Evolutionary conservation across 2,797 vertebrate genomes (phyloP).

Genomic region (Nasua narica): DNA sequence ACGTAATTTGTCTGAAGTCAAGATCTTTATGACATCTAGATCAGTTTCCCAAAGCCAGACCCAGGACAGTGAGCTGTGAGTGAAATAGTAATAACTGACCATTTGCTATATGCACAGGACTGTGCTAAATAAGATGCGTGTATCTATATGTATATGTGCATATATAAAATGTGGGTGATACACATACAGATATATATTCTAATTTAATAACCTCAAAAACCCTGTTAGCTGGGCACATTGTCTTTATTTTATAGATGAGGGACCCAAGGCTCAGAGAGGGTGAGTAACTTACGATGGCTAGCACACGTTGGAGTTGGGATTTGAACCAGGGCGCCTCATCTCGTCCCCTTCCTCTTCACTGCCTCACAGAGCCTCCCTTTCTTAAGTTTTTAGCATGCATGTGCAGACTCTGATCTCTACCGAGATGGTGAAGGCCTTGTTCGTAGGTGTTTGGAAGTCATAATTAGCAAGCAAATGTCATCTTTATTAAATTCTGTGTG

Average conservation of each 20-base stretch:
- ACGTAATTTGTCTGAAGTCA: background rate
- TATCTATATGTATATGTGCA: background rate
- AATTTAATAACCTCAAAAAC: background rate
- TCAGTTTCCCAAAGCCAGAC: background rate
- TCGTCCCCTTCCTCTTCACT: background rate
- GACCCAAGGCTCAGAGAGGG: background rate
- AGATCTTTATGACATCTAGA: background rate
- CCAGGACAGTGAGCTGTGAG: background rate
- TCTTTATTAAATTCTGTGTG: background rate
- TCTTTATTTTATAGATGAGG: background rate
- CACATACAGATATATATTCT: background rate
- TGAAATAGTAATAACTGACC: background rate
- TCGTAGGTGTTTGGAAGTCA: background rate
- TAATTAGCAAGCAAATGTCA: background rate
- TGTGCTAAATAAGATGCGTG: background rate
- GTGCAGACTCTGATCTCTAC: background rate
- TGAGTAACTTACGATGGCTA: background rate
- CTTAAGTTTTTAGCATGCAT: background rate
- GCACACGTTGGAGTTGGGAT: background rate
- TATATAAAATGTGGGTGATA: background rate
- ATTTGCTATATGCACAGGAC: background rate
- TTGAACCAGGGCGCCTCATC: background rate
- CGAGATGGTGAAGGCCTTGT: background rate
- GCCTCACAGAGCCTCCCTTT: background rate
- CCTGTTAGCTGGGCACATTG: background rate